phyloP scores from a whole-genome alignment of 2,113 vertebrate genomes.

The Lynx canadensis region DNA sequence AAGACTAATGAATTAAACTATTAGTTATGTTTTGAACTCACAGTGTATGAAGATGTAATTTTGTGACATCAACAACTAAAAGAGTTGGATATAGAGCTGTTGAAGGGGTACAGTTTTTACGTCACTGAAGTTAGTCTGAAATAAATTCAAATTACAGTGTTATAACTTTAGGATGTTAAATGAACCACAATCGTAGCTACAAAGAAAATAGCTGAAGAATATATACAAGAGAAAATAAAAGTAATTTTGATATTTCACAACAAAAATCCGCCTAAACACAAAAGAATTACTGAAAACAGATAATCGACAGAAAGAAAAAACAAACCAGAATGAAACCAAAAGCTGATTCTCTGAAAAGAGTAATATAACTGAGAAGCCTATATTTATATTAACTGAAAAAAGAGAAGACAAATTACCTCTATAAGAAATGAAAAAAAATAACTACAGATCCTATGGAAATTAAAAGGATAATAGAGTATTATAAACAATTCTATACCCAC shows the following conservation, averaged over 20 bases:
- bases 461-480: background rate
- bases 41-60: background rate
- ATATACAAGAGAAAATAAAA: background rate
- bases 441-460: background rate
- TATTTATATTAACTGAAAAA: background rate
- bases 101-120: background rate
- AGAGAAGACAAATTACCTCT: background rate
- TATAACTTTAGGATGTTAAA: background rate
- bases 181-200: background rate
- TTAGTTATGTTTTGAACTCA: background rate
- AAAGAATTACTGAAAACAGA: background rate
- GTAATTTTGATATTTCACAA: background rate
- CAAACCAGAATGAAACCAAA: conserved; percentile 9
- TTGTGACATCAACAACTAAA: background rate
- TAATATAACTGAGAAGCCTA: background rate
- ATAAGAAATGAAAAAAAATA: background rate
- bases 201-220: background rate
- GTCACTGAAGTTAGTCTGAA: background rate
- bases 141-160: background rate
- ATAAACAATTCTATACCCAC: background rate
- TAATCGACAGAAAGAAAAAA: background rate
- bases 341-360: background rate
- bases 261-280: background rate
- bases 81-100: background rate
- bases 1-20: background rate